These are phyloP conservation scores for Monopis laevigella DNA, from an alignment of 2,888 invertebrate species.

Conservation along the genomic window DNA sequence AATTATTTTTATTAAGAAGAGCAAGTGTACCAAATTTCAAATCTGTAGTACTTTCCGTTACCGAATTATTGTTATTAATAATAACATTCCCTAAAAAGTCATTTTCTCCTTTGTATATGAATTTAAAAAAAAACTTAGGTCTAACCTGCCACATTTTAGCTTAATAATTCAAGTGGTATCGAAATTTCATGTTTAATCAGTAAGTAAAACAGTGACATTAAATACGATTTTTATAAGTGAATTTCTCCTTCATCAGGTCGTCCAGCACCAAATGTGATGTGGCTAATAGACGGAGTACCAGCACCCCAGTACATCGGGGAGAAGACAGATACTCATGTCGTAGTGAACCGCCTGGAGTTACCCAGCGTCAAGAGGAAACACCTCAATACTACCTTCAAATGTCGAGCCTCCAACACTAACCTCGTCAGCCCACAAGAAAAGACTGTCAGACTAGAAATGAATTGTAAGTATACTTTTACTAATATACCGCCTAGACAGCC, in stretches of 20 bases:
- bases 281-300: constrained; percentile 80
- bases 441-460: constrained; percentile 83
- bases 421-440: constrained; percentile 85
- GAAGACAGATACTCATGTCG: constrained; percentile 76
- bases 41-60: too few species aligned
- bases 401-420: constrained; percentile 88
- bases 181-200: too few species aligned
- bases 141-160: too few species aligned
- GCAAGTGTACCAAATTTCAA: too few species aligned
- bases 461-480: constrained; percentile 81
- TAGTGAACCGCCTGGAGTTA: constrained; percentile 82
- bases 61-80: too few species aligned
- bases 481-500: too few species aligned
- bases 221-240: neutral
- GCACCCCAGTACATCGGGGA: constrained; percentile 77
- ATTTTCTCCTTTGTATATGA: too few species aligned
- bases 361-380: constrained; percentile 77
- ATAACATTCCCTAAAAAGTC: too few species aligned
- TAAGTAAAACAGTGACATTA: too few species aligned
- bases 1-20: too few species aligned
- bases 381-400: constrained; percentile 86
- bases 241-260: constrained; percentile 68
- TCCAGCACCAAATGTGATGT: constrained; percentile 85
- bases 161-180: too few species aligned
- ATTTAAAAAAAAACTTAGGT: too few species aligned